Evolutionary conservation across 2,888 invertebrate species (phyloP), one percentile per base, ranked within the genome.

Genomic region (Mamestra brassicae): DNA sequence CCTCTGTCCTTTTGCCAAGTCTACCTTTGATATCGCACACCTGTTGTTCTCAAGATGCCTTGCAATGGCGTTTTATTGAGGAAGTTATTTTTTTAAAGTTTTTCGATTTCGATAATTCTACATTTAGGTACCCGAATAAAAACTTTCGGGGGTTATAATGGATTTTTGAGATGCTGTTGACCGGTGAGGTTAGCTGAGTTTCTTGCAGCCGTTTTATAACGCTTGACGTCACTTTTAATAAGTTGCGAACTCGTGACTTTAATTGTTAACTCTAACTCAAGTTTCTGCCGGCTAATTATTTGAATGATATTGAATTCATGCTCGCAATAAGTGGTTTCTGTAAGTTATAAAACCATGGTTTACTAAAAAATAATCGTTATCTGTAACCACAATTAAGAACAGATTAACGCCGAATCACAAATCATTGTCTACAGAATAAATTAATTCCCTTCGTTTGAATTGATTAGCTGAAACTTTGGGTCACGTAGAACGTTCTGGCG

Each of bases 401-500:
- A 70, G 74, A 74, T 81, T 74, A 74, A 50, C 45, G 64, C 47
- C 47, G 42, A 69, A 64, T 80, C 67, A 63, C 72, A 75, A 74
- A 68, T 83, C 64, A 78, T 62, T 67, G 81, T 73, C 74, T 70
- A 62, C 75, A 74, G 74, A 62, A 71, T 78, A 84, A 85, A 84
- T 82, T 83, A 85, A 84, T 80, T 77, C 67, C 74, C 62, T 76
- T 69, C 65, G 67, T 84, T 84, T 68, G 74, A 79, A 87, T 85
- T 83, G 85, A 86, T 87, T 84, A 83, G 71, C 69, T 69, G 50
- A 78, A 87, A 86, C 62, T 83, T 78, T 80, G 38, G 60, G 84
- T 84, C 84, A 85, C 84, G 83, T 85, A 68, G 38, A 65, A 66
- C 63, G 63, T 73, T 79, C 71, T 11, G 57, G 54, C 61, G 7